Conservation (phyloP, 2,797 vertebrate species). For the Syngnathus acus region DNA sequence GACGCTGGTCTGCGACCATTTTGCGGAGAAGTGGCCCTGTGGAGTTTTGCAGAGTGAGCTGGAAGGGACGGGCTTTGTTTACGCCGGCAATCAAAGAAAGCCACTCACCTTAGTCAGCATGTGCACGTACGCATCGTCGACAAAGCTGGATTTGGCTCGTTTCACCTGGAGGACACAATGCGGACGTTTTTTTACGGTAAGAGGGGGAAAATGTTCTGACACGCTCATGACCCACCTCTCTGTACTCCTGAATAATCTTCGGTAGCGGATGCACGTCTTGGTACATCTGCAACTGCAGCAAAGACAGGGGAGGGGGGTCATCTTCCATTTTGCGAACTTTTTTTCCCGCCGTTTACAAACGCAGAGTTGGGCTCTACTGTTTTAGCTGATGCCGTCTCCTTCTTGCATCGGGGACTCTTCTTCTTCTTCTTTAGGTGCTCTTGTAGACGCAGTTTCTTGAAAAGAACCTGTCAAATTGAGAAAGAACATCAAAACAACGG, state of each 20-base stretch:
- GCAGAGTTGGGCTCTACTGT: slow-evolving; percentile 58
- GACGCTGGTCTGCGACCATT: slow-evolving; percentile 85
- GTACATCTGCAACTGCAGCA: slow-evolving; percentile 76
- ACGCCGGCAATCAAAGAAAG: not conserved
- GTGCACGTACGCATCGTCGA: slow-evolving; percentile 80
- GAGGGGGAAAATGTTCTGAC: too few species aligned
- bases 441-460: slow-evolving; percentile 83
- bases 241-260: slow-evolving; percentile 84
- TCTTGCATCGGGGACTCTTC: slow-evolving; percentile 73
- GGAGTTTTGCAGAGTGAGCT: not conserved
- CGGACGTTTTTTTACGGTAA: not conserved
- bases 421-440: slow-evolving; percentile 65
- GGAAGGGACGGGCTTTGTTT: not conserved
- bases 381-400: slow-evolving; percentile 83
- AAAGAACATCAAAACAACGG: not conserved
- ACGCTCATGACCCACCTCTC: slow-evolving; percentile 62
- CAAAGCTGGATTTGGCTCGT: slow-evolving; percentile 87
- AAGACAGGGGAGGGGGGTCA: not conserved
- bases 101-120: slow-evolving; percentile 75
- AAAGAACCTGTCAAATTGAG: slow-evolving; percentile 73
- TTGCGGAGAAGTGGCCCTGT: slow-evolving; percentile 76
- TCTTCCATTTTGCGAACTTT: not conserved
- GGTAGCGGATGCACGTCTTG: slow-evolving; percentile 85
- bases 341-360: not conserved
- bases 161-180: slow-evolving; percentile 68